Evolutionary conservation across 2,888 invertebrate species (phyloP).

Genomic region (Spodoptera picta): DNA sequence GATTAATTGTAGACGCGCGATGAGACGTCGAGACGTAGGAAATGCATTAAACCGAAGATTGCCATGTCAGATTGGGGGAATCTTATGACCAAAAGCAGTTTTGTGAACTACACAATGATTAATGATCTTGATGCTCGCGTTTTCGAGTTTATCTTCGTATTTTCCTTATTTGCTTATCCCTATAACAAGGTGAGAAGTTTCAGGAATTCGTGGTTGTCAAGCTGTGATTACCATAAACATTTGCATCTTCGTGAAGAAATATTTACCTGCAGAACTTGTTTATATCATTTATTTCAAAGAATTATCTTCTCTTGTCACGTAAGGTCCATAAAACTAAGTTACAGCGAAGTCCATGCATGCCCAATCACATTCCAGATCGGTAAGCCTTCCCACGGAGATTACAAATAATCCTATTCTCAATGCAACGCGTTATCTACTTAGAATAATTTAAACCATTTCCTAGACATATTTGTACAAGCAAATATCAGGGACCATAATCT

Average conservation of each 20-base stretch:
- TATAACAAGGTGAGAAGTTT: neutral
- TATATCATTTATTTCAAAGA: too few species aligned
- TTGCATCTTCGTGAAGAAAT: too few species aligned
- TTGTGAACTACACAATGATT: conserved; percentile 9
- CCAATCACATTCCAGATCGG: conserved; percentile 21
- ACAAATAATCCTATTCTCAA: conserved; percentile 40
- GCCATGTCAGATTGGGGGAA: conserved; percentile 15
- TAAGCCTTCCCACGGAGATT: conserved; percentile 37
- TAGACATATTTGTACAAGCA: conserved; percentile 35
- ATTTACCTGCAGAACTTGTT: too few species aligned
- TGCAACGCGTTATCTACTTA: conserved; percentile 40
- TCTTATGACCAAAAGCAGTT: conserved; percentile 15
- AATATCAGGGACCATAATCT: conserved; percentile 35
- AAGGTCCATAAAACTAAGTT: conserved; percentile 6
- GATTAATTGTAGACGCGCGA: conserved; percentile 40
- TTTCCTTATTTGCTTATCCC: conserved; percentile 14
- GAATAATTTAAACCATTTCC: conserved; percentile 42
- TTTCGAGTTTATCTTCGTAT: conserved; percentile 8
- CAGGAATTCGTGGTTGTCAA: neutral
- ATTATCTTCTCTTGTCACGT: neutral
- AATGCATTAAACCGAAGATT: conserved; percentile 46
- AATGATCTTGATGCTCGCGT: neutral
- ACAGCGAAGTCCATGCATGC: neutral
- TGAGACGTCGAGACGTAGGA: conserved; percentile 42
- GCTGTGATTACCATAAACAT: too few species aligned